Percentiles rank a stretch among this genome's conserved stretches.
Conservation (phyloP, 2,113 vertebrate genomes). For the Dipodomys spectabilis region DNA sequence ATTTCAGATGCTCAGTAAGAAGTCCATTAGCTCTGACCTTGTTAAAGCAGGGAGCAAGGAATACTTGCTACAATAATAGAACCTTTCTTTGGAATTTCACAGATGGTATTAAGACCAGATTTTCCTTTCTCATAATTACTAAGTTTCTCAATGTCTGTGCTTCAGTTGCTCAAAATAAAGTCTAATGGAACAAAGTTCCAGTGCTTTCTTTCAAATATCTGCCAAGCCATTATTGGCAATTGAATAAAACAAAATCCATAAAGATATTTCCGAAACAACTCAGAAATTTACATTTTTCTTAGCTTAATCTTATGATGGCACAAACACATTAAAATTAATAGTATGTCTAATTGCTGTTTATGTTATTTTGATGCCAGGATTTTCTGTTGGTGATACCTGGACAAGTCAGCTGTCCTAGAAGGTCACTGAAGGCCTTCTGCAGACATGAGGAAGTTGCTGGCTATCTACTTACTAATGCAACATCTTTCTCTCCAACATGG, state of each 20-base stretch:
- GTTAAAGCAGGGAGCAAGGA: conserved; percentile 63
- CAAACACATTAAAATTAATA: too few species aligned
- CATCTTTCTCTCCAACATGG: too few species aligned
- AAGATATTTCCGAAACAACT: not conserved
- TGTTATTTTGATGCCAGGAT: not conserved
- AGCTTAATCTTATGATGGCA: too few species aligned
- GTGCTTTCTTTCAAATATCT: not conserved
- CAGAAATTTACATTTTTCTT: too few species aligned
- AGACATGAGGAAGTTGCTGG: too few species aligned
- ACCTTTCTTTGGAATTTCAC: conserved; percentile 68
- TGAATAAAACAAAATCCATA: not conserved
- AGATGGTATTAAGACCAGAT: conserved; percentile 71
- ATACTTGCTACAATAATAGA: conserved; percentile 76
- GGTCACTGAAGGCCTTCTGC: too few species aligned
- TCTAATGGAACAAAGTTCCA: conserved; percentile 4
- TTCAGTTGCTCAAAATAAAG: conserved; percentile 18
- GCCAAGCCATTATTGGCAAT: not conserved
- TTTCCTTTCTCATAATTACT: conserved; percentile 72
- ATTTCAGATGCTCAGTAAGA: conserved; percentile 72
- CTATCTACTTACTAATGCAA: too few species aligned
- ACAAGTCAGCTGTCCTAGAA: too few species aligned
- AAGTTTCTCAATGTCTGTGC: not conserved
- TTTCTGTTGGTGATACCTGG: not conserved
- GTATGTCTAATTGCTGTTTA: not conserved
- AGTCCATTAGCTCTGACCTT: conserved; percentile 77